These are phyloP conservation scores for Phragmatobia fuliginosa DNA, from an alignment of 2,888 invertebrate genomes.

Conservation along the genomic window DNA sequence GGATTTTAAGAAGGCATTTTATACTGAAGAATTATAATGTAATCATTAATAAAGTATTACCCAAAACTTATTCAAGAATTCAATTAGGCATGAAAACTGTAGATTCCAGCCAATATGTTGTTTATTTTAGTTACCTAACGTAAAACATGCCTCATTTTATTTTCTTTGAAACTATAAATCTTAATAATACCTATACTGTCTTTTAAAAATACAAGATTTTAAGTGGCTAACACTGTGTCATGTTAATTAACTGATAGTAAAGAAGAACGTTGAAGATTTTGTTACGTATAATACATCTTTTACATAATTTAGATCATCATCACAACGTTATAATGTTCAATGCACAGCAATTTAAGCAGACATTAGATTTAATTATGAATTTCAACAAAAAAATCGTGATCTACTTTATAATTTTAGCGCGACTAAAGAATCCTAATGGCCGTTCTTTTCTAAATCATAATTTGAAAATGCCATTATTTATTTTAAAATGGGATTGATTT, in stretches of 20 bases:
- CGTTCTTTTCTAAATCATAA: background rate
- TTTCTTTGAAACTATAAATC: background rate
- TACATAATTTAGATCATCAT: no score
- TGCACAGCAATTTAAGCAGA: background rate
- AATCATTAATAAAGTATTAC: no score
- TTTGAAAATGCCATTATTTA: background rate
- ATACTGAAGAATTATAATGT: no score
- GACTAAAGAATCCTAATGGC: background rate
- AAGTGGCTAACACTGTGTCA: background rate
- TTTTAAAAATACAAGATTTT: background rate
- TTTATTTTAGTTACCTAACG: background rate
- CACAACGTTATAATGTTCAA: background rate
- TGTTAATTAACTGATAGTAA: background rate
- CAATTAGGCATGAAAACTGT: background rate
- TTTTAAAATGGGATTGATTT: background rate
- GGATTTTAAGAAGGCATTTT: conserved; percentile 5
- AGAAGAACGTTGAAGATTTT: no score
- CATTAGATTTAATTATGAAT: background rate
- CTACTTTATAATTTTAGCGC: background rate
- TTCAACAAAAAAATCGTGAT: background rate
- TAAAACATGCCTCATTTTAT: conserved; percentile 35
- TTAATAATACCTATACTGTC: no score
- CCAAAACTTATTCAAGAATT: background rate
- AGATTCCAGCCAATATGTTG: conserved; percentile 33
- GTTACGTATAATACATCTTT: no score